Conservation (phyloP, 2,113 vertebrate genomes). For the Nycticorax nycticorax region DNA sequence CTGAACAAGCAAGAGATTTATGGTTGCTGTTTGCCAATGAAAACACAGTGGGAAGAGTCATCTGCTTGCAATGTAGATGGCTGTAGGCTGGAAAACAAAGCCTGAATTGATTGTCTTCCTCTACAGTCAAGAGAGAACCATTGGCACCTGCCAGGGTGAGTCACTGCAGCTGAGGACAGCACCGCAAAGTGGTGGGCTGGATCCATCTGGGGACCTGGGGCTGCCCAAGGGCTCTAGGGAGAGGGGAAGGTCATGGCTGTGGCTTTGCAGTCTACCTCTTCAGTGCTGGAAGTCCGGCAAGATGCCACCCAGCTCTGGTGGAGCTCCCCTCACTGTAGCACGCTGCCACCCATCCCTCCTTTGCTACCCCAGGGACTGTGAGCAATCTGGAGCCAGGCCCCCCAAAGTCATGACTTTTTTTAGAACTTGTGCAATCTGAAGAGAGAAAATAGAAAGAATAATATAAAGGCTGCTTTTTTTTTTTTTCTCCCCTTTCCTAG, state of each 20-base stretch:
- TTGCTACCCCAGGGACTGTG: neutral
- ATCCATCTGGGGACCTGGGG: neutral
- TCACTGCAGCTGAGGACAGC: neutral
- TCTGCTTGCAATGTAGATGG: neutral
- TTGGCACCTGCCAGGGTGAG: conserved; percentile 2
- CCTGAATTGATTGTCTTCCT: neutral
- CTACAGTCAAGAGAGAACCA: neutral
- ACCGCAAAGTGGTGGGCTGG: neutral
- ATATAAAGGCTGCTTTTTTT: too few species aligned
- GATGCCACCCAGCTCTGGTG: neutral
- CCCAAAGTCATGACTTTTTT: neutral
- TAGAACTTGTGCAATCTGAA: neutral
- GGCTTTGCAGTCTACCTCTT: neutral
- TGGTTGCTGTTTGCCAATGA: neutral
- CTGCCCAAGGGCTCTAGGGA: neutral
- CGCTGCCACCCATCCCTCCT: neutral
- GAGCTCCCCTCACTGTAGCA: neutral
- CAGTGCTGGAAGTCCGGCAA: neutral
- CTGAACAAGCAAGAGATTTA: neutral
- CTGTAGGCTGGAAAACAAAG: conserved; percentile 44
- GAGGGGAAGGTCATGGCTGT: neutral
- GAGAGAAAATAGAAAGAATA: neutral
- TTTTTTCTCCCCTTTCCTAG: neutral
- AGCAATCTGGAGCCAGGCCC: neutral
- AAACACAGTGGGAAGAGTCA: conserved; percentile 11